A percentile compares a stretch with the other conserved stretches of the same genome.
Conservation (phyloP, 2,888 invertebrate species). For the Hypolimnas misippus region DNA sequence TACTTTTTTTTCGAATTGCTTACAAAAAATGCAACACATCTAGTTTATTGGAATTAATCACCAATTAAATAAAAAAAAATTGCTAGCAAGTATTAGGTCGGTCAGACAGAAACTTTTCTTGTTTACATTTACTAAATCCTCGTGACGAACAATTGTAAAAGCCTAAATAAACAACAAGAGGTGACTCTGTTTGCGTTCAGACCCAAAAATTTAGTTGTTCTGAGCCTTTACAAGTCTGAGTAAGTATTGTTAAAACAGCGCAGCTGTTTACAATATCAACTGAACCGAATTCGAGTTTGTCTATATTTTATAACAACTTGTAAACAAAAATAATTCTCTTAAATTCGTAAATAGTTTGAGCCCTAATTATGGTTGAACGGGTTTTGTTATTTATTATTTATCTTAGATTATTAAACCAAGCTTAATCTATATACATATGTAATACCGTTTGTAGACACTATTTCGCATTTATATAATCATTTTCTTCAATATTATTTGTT, state of each 20-base stretch:
- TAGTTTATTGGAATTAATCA: too few relatives aligned
- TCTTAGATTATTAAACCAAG: too few relatives aligned
- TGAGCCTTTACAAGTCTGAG: background rate
- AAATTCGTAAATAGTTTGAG: too few relatives aligned
- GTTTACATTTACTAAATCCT: background rate
- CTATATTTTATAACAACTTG: background rate
- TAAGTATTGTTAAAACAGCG: background rate
- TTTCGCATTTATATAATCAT: too few relatives aligned
- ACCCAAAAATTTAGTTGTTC: conserved; percentile 17
- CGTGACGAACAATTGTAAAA: background rate
- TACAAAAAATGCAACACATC: too few relatives aligned
- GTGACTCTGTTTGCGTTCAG: background rate
- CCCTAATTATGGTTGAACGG: too few relatives aligned
- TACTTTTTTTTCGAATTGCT: too few relatives aligned
- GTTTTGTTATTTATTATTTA: too few relatives aligned
- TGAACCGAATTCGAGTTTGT: background rate
- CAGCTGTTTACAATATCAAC: background rate
- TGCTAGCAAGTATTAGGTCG: background rate
- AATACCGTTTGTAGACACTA: too few relatives aligned
- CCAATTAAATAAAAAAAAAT: background rate
- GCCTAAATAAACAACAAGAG: conserved; percentile 11
- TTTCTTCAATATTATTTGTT: too few relatives aligned
- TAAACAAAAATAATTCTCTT: too few relatives aligned
- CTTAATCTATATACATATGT: too few relatives aligned
- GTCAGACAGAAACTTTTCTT: background rate